Conservation (phyloP, 2,797 vertebrate species). For the Anniella stebbinsi region DNA sequence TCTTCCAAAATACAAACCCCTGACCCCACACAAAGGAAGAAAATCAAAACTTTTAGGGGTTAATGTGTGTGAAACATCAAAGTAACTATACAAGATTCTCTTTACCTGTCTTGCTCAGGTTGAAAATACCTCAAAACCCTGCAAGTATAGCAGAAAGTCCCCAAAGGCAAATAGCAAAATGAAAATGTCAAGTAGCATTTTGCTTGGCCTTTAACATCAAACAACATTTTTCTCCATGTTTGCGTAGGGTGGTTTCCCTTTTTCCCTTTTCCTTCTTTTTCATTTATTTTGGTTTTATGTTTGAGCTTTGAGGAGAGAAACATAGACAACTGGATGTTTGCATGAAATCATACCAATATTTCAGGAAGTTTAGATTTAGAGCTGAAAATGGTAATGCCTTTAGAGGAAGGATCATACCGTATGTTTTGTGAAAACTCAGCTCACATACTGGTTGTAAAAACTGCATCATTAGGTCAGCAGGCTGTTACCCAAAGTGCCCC, state of each 20-base stretch:
- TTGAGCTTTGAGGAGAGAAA: background rate
- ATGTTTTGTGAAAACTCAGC: background rate
- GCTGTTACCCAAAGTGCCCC: no score
- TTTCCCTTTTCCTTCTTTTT: background rate
- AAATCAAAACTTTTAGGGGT: background rate
- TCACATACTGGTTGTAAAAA: background rate
- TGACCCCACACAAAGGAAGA: background rate
- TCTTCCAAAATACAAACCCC: background rate
- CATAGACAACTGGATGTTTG: background rate
- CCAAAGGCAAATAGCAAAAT: conserved; percentile 34
- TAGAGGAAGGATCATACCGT: background rate
- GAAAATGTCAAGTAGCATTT: conserved; percentile 50
- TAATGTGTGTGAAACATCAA: conserved; percentile 25
- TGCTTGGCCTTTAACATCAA: conserved; percentile 40
- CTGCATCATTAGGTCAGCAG: no score
- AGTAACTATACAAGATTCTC: conserved; percentile 22
- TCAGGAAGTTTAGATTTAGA: background rate
- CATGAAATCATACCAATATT: conserved; percentile 4
- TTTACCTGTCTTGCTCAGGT: background rate
- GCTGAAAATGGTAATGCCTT: background rate
- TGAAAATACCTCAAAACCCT: conserved; percentile 57
- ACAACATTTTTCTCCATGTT: background rate
- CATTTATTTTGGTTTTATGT: background rate
- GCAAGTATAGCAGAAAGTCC: conserved; percentile 24
- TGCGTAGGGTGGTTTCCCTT: background rate